These are phyloP conservation scores for Mermis nigrescens DNA, from an alignment of 2,888 invertebrate genomes.

Conservation along the genomic window DNA sequence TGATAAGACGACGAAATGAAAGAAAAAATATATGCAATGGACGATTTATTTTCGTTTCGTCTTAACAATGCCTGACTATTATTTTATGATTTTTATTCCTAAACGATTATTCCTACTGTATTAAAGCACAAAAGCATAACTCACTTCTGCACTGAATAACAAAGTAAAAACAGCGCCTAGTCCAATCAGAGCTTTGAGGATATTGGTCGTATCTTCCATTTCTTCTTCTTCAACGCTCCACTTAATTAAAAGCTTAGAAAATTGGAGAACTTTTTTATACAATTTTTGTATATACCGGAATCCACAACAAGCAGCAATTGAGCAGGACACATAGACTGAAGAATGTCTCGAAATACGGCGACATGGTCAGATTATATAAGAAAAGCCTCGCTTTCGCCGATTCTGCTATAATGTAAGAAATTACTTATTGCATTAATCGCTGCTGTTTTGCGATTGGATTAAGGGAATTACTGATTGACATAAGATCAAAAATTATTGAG, in stretches of 20 bases:
- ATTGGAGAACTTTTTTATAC: no score
- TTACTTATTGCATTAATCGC: not conserved
- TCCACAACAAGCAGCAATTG: conserved; percentile 71
- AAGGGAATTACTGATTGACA: no score
- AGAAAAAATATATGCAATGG: no score
- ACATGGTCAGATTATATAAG: conserved; percentile 92
- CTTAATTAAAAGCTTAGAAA: conserved; percentile 9
- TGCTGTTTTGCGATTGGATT: no score
- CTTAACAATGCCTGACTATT: not conserved
- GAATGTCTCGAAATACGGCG: conserved; percentile 77
- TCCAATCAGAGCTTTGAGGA: conserved; percentile 50
- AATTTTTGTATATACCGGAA: conserved; percentile 72
- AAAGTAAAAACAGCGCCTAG: conserved; percentile 71
- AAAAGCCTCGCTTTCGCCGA: conserved; percentile 58
- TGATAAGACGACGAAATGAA: no score
- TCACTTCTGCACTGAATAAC: conserved; percentile 68
- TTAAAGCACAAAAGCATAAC: conserved; percentile 7
- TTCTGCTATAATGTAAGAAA: conserved; percentile 18
- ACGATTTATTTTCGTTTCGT: not conserved
- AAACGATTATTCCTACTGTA: no score
- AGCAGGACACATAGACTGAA: conserved; percentile 80
- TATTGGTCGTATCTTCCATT: conserved; percentile 43
- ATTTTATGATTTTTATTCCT: no score
- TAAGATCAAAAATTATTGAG: no score
- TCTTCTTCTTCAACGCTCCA: conserved; percentile 44